Base-by-base conservation (phyloP, 2,797 vertebrate genomes). In the Pseudochirops cupreus region DNA sequence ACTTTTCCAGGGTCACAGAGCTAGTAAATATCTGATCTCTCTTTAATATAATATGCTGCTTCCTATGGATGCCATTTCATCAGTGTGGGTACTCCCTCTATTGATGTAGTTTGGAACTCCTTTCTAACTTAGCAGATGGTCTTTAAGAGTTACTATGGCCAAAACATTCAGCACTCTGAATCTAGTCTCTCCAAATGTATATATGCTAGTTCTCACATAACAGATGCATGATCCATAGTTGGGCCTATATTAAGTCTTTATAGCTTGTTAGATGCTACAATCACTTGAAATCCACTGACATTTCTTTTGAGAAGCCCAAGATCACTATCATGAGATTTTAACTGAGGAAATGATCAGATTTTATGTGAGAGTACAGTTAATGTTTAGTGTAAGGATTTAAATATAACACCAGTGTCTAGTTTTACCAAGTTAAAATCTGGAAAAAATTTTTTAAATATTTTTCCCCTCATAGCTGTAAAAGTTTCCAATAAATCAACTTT, bases 401-500 rank as follows among this genome's bases (percentile, higher is more conserved):
- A 82, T 62, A 59, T 26, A 93, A 90, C 31, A 92, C 55, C 7
- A 95, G 16, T 90, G 90, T 67, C 56, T 12, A 94, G 16, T 91
- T 92, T 67, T 56, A 87, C 89, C 31, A 93, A 57, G 9, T 24
- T 74, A 92, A 62, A 92, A 6, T 90, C 87, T 94, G 95, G 58
- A 94, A 91, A 92, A 58, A 91, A 87, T 39, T 39, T 33, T 74
- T 1, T 14, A 74, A 1, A 28, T 12, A 94, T 21, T 59, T 91
- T 94, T 56, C n/a, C 94, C 91, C 55, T 95, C 50, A 91, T 46
- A 29, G 39, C 1, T 96, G 4, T 56, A 91, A 92, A 14, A 92
- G 52, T 91, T 96, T 89, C 14, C 31, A 87, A 3, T 95, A 52
- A 91, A 96, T 3, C 55, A 93, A 14, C 50, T 94, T 96, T 91